Percentiles rank a stretch among this genome's conserved stretches.
These are phyloP conservation scores for Prosopocoilus inquinatus DNA, from an alignment of 2,888 invertebrate species.

Conservation along the genomic window DNA sequence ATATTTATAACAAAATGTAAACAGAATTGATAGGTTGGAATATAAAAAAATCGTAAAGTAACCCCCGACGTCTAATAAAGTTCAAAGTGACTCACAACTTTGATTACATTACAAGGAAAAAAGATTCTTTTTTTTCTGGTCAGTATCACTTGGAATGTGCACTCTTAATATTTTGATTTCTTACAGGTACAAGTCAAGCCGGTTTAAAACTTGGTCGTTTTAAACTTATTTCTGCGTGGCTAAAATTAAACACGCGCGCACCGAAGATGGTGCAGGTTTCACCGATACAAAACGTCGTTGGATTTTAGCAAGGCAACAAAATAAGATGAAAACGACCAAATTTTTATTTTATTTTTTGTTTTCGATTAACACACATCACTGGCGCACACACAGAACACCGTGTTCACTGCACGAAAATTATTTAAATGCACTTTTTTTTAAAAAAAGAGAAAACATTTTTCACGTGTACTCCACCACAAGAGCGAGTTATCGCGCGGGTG, in stretches of 20 bases:
- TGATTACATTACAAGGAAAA: too few relatives aligned
- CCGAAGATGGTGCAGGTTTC: neutral
- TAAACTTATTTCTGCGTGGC: slow-evolving; percentile 6
- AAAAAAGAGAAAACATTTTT: slow-evolving; percentile 7
- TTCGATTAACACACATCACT: neutral
- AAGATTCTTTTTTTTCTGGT: too few relatives aligned
- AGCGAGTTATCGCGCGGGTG: too few relatives aligned
- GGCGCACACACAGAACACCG: slow-evolving; percentile 1
- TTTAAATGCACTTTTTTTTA: neutral
- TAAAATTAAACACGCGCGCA: slow-evolving; percentile 18
- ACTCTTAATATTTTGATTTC: neutral
- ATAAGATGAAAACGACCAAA: slow-evolving; percentile 4
- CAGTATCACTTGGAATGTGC: too few relatives aligned
- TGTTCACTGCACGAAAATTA: slow-evolving; percentile 1
- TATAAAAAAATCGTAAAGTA: too few relatives aligned
- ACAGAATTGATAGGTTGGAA: too few relatives aligned
- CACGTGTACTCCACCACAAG: slow-evolving; percentile 12
- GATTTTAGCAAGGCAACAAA: neutral
- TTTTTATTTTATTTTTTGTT: neutral
- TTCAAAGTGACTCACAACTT: too few relatives aligned
- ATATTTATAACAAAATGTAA: too few relatives aligned
- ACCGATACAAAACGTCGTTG: neutral
- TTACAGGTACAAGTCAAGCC: slow-evolving; percentile 7
- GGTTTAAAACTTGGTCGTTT: slow-evolving; percentile 18
- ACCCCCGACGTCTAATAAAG: too few relatives aligned